A percentile compares a stretch with the other conserved stretches of the same genome.
Evolutionary conservation across 2,797 vertebrate species (phyloP).

Genomic region (Peromyscus nudipes): DNA sequence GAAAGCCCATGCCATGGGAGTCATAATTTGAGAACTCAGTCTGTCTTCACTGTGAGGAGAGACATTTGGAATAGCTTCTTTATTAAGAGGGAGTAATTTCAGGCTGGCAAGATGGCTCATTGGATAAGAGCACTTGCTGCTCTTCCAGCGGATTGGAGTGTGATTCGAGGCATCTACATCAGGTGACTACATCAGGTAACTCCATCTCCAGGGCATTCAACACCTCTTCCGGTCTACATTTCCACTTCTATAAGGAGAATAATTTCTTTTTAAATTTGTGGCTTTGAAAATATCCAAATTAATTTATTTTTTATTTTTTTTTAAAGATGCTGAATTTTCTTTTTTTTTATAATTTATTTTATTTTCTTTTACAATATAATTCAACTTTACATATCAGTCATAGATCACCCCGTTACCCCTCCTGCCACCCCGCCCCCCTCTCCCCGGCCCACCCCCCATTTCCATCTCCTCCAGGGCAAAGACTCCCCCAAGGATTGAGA

Average conservation of each 20-base stretch:
- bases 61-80: not conserved
- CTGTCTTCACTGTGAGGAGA: not conserved
- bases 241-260: not conserved
- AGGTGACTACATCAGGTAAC: not conserved
- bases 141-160: not conserved
- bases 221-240: not conserved
- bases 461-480: no score
- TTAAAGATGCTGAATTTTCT: no score
- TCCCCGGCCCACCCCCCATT: no score
- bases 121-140: not conserved
- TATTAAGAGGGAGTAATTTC: not conserved
- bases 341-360: no score
- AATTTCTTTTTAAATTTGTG: not conserved
- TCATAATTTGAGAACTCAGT: not conserved
- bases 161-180: no score
- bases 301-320: no score
- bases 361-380: no score
- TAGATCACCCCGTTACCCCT: no score
- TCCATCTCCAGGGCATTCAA: not conserved
- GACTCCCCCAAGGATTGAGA: no score
- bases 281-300: constrained; percentile 17
- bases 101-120: not conserved
- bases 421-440: no score
- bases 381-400: no score
- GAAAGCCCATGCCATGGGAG: not conserved